Base-by-base conservation (phyloP, 2,113 vertebrate species). In the Clarias magur region DNA sequence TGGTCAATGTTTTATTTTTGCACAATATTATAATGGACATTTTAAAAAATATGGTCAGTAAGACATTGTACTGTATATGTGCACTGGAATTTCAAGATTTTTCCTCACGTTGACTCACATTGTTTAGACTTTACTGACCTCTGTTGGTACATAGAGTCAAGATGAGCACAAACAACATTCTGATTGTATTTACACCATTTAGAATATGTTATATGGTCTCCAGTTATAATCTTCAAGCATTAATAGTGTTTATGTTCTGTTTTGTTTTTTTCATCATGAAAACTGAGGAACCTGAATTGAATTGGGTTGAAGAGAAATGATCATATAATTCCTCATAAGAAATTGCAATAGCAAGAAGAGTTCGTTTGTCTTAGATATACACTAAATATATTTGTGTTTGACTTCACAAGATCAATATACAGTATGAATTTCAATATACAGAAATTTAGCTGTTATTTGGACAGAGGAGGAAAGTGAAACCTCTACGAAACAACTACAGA, bases 41-140 rank as follows among this genome's bases (percentile, higher is more conserved):
- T n/a, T n/a, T 30, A 30, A 68, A 68, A 34, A 17, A 48, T 6
- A 67, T 30, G 4, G n/a, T 0, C 65, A 30, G 25, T 67, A 17
- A 30, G 4, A 16, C 12, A 27, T 27, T 4, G 2, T n/a, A 67
- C 16, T 68, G 15, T 34, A 68, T 17, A 2, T 2, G 5, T 68
- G 27, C 15, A 68, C 67, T 30, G 1, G 5, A 68, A 30, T 68
- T 17, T 5, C 27, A 30, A 68, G 13, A 12, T 30, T 70, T 70
- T 19, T 6, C 17, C 16, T 8, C 8, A 19, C 34, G 19, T n/a
- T 16, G 5, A 38, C 53, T 56, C 3, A 67, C 2, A 85, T 63
- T 16, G 15, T 48, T 76, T 42, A 85, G 70, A 7, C 17, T 80
- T 68, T 80, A 86, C 75, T 86, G 85, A 68, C 85, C 73, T 78